Evolutionary conservation across 1,140 invertebrate genomes (phyloP).

Genomic region (Hyles euphorbiae): DNA sequence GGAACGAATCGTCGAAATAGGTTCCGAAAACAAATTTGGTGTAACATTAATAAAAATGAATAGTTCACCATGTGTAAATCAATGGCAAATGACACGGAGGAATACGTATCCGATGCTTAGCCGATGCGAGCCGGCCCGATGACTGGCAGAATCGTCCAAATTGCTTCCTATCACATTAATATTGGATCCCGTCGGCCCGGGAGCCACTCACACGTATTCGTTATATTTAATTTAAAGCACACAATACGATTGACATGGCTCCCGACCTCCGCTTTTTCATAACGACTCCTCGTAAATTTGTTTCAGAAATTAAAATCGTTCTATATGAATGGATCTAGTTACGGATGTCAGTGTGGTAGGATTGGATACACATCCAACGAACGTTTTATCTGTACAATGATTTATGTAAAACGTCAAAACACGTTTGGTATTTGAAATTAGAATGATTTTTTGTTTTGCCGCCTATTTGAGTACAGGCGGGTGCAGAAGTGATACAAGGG

Average conservation of each 20-base stretch:
- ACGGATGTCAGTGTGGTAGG: constrained; percentile 45
- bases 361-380: constrained; percentile 36
- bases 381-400: constrained; percentile 6
- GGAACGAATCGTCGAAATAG: too few species aligned
- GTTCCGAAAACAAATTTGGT: too few species aligned
- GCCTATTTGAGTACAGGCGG: background rate
- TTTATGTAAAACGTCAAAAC: constrained; percentile 5
- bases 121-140: constrained; percentile 27
- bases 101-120: constrained; percentile 23
- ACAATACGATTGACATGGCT: constrained; percentile 63
- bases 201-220: constrained; percentile 40
- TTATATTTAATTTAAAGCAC: constrained; percentile 67
- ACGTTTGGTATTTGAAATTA: background rate
- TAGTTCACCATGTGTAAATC: constrained; percentile 8
- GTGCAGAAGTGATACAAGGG: background rate
- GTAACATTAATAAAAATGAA: constrained; percentile 9
- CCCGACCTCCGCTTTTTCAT: constrained; percentile 51
- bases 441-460: background rate
- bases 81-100: constrained; percentile 25
- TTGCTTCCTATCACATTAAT: constrained; percentile 65
- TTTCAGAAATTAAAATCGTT: constrained; percentile 58
- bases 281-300: constrained; percentile 43
- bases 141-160: constrained; percentile 60
- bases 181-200: constrained; percentile 40
- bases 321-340: constrained; percentile 49